Evolutionary conservation across 2,888 invertebrate species (phyloP).

Genomic region (Drosophila gaucha): DNA sequence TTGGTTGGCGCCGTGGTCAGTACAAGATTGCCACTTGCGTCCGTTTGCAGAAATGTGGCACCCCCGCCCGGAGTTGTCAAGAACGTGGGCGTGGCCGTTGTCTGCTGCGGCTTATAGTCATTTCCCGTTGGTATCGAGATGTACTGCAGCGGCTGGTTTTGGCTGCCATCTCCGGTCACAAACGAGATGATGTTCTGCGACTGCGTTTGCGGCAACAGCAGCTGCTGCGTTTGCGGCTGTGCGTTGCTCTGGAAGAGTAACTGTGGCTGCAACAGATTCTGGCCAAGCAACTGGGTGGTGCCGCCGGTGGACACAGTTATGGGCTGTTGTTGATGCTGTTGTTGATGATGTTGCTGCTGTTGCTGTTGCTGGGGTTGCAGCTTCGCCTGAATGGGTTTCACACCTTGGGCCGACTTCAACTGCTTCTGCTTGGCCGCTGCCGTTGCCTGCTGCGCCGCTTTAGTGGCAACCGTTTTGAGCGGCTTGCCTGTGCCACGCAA

Average conservation of each 20-base stretch:
- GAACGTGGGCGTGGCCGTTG: conserved; percentile 85
- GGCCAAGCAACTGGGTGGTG: conserved; percentile 60
- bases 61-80: conserved; percentile 84
- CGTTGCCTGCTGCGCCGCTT: conserved; percentile 75
- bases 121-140: conserved; percentile 88
- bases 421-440: conserved; percentile 77
- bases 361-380: conserved; percentile 57
- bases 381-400: conserved; percentile 81
- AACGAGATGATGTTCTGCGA: conserved; percentile 85
- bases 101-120: conserved; percentile 85
- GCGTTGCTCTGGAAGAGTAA: conserved; percentile 73
- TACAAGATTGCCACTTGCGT: conserved; percentile 87
- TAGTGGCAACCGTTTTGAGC: conserved; percentile 76
- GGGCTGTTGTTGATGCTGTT: conserved; percentile 56
- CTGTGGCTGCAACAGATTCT: conserved; percentile 69
- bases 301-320: conserved; percentile 66
- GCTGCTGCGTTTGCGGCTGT: conserved; percentile 58
- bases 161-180: conserved; percentile 81
- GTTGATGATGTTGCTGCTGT: conserved; percentile 51
- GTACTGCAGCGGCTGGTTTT: conserved; percentile 90
- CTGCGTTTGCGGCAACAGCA: conserved; percentile 84
- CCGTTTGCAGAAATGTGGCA: conserved; percentile 87
- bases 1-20: conserved; percentile 85
- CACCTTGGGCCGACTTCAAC: conserved; percentile 61
- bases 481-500: conserved; percentile 68